These are phyloP conservation scores for Molothrus aeneus DNA, from an alignment of 2,797 vertebrate species.

Conservation along the genomic window DNA sequence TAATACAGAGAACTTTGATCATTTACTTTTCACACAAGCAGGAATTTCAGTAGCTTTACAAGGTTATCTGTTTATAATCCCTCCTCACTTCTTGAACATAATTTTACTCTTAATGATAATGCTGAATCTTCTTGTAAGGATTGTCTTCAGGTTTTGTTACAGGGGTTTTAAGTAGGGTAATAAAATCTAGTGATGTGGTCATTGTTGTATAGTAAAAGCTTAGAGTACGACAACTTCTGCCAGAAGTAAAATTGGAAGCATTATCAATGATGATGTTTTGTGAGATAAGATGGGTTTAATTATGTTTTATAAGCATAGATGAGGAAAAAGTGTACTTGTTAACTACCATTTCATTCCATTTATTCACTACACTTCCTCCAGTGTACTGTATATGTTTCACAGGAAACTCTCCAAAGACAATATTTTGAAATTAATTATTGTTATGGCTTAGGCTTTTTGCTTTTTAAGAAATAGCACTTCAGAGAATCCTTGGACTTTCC, in stretches of 20 bases:
- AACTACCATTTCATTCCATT: slow-evolving; percentile 2
- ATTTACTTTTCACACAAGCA: slow-evolving; percentile 3
- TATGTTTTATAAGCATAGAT: slow-evolving; percentile 26
- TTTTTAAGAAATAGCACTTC: not conserved
- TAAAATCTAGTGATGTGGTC: slow-evolving; percentile 55
- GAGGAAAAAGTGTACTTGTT: slow-evolving; percentile 4
- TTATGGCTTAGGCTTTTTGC: not conserved
- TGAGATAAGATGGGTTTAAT: slow-evolving; percentile 32
- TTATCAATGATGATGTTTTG: slow-evolving; percentile 46
- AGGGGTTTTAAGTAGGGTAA: slow-evolving; percentile 33
- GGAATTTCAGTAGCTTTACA: slow-evolving; percentile 16
- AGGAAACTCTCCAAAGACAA: not conserved
- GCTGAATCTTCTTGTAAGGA: not conserved
- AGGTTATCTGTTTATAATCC: slow-evolving; percentile 37
- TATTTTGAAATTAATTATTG: slow-evolving; percentile 22
- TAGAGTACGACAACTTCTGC: not conserved
- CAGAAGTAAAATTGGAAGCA: slow-evolving; percentile 33
- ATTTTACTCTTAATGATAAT: slow-evolving; percentile 29
- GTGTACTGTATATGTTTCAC: not conserved
- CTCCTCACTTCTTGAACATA: slow-evolving; percentile 22
- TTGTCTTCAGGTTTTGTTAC: slow-evolving; percentile 26
- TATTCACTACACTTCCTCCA: not conserved
- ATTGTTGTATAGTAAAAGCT: not conserved
- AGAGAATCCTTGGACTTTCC: not conserved
- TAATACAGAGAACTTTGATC: not conserved